Evolutionary conservation across 2,113 vertebrate species (phyloP), one percentile per base, ranked within the genome.

Genomic region (Pogona vitticeps): DNA sequence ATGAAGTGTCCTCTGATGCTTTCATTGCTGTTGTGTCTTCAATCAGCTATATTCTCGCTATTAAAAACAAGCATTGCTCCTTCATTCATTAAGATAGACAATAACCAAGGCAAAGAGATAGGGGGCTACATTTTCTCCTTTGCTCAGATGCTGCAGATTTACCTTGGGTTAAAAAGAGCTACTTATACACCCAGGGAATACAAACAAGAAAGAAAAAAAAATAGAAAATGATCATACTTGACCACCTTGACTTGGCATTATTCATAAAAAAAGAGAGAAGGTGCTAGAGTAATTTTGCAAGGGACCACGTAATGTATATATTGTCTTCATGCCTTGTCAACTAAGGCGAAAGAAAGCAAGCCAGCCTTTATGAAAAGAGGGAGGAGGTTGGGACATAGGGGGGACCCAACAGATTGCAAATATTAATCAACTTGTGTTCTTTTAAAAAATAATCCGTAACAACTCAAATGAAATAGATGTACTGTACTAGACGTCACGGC

Each of bases 401-500:
- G 21, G 83, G 89, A 93, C 92, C 40, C 63, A 81, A 81, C 89
- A 0, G 1, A 91, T 42, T 86, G 26, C 88, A 92, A 91, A 38
- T 80, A 31, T 86, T 36, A 85, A 90, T 84, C 81, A 94, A 73
- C 1, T 83, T 93, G 82, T 10, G 88, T 94, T 73, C 92, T 52
- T 86, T 89, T 77, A 85, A 75, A 1, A 90, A 82, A 70, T 0
- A 6, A 75, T 28, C 77, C 15, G 20, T 1, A 42, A 26, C n/a
- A 82, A 81, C 42, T 3, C 72, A 91, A 90, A 88, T 5, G 2
- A 87, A 93, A 93, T 88, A 89, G 83, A 88, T 85, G 86, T 94
- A 89, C 91, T 83, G 56, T 95, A 90, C 87, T 90, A 83, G 90
- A 95, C 87, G 91, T 58, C 86, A 92, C n/a, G 36, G 13, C 80